Evolutionary conservation across 2,113 vertebrate species (phyloP).

Genomic region (Sialia sialis): DNA sequence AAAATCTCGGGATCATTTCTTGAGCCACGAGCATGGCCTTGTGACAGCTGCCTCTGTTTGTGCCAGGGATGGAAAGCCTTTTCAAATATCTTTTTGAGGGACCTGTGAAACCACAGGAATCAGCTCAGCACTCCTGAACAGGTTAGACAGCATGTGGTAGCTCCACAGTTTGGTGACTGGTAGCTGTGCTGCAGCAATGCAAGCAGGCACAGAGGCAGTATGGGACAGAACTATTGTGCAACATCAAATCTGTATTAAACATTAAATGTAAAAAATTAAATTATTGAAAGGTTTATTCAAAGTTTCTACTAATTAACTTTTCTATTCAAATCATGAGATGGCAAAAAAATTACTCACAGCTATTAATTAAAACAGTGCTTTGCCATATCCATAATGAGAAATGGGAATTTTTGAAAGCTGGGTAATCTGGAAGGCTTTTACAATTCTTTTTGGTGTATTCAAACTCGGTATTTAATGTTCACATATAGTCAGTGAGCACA

Average conservation of each 20-base stretch:
- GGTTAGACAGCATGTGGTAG: not conserved
- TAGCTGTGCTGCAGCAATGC: not conserved
- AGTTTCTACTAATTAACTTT: not conserved
- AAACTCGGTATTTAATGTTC: not conserved
- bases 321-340: not conserved
- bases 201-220: not conserved
- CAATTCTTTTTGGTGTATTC: not conserved
- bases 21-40: rapidly evolving
- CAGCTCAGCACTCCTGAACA: not conserved
- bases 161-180: not conserved
- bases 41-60: not conserved
- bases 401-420: not conserved
- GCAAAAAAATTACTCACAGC: not conserved
- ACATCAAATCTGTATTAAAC: not conserved
- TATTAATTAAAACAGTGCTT: not conserved
- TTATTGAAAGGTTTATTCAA: not conserved
- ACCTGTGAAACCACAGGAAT: rapidly evolving
- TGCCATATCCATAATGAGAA: not conserved
- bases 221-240: not conserved
- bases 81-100: not conserved
- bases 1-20: not conserved
- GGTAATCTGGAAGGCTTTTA: not conserved
- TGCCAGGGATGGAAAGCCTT: not conserved
- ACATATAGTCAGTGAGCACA: not conserved
- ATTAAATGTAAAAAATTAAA: not conserved